Evolutionary conservation across 2,797 vertebrate genomes (phyloP), one percentile per base, ranked within the genome.

Genomic region (Chanos chanos): DNA sequence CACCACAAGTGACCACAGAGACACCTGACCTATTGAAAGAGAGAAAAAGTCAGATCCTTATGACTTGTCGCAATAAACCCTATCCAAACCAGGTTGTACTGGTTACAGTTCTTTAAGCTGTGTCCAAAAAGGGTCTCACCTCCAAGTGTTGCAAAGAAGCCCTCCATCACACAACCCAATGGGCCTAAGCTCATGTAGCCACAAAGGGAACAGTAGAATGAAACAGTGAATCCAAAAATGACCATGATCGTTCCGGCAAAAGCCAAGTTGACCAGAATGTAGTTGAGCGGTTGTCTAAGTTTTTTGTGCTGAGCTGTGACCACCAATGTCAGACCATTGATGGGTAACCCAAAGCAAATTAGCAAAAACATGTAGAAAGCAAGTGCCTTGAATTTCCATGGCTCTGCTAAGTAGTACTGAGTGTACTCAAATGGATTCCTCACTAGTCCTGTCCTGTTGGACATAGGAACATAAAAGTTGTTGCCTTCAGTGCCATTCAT

Each of bases 291-390:
- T 66, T 91, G 89, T 15, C 80, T 81, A 5, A 92, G 86, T 72
- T 91, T 92, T 85, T 92, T 92, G 79, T 93, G 88, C 60, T 89
- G 86, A 63, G 81, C 80, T 24, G 88, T 86, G 66, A 85, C 90
- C 6, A 88, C 12, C 70, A 92, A 63, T 2, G 88, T 90, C 70
- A 92, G 81, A 10, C 64, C 66, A 7, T 91, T 92, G 86, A 91
- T 89, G 53, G 89, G 90, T 16, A 86, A 71, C 10, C 89, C 89
- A 0, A 86, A 83, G 73, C 71, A 83, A 79, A 91, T 91, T 72
- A 92, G 83, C 72, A 91, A 85, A 58, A 92, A 88, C 80, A 91
- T 86, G 77, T 91, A 92, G 64, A 53, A 69, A 40, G 83, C 87
- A 1, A 90, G 76, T 0, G 82, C 0, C 15, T 81, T 84, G 74